Conservation (phyloP, 2,797 vertebrate genomes). For the Microchirus variegatus region DNA sequence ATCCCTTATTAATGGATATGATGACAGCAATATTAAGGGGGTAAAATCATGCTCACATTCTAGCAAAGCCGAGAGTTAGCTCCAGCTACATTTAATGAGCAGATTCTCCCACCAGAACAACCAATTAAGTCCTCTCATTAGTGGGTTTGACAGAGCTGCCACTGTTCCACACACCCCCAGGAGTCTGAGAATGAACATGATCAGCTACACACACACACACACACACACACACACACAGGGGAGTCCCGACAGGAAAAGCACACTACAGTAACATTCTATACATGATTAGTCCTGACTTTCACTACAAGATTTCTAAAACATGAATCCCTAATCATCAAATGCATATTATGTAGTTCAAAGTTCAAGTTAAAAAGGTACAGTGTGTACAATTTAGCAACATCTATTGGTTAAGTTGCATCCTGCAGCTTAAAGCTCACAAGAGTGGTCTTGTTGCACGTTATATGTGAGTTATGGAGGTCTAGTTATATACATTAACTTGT, state of each 20-base stretch:
- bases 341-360: too few relatives aligned
- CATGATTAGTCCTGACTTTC: background rate
- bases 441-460: too few relatives aligned
- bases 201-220: slow-evolving; percentile 45
- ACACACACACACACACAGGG: slow-evolving; percentile 33
- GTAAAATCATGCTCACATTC: slow-evolving; percentile 20
- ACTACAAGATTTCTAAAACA: slow-evolving; percentile 8
- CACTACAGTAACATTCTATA: slow-evolving; percentile 1
- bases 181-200: slow-evolving; percentile 58
- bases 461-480: too few relatives aligned
- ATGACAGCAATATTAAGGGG: background rate
- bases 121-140: slow-evolving; percentile 80
- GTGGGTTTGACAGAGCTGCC: slow-evolving; percentile 64
- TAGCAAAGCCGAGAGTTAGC: slow-evolving; percentile 16
- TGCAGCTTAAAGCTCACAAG: too few relatives aligned
- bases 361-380: too few relatives aligned
- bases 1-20: background rate
- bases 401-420: too few relatives aligned
- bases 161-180: slow-evolving; percentile 71
- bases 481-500: too few relatives aligned
- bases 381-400: too few relatives aligned
- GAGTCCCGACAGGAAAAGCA: slow-evolving; percentile 30
- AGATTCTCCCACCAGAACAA: slow-evolving; percentile 69
- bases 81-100: slow-evolving; percentile 68
- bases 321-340: too few relatives aligned